Percentiles rank a stretch among this genome's conserved stretches.
Conservation (phyloP, 2,888 invertebrate genomes). For the Notodonta dromedarius region DNA sequence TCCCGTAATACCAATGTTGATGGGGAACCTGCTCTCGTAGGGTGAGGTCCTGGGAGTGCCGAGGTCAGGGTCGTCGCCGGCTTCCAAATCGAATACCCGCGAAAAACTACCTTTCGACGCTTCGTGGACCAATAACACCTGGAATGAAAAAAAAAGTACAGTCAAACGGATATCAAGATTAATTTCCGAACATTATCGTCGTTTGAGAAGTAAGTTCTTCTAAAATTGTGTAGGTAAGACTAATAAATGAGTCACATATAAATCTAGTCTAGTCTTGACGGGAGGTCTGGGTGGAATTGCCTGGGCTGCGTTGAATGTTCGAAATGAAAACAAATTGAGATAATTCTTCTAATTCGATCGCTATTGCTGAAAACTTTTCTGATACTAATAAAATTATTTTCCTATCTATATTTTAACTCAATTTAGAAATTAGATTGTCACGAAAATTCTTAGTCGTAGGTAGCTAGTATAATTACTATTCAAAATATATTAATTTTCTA, state of each 20-base stretch:
- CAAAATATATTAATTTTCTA: not conserved
- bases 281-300: not conserved
- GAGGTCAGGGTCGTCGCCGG: conserved; percentile 93
- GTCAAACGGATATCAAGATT: not conserved
- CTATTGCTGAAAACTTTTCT: not conserved
- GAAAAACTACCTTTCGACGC: conserved; percentile 96
- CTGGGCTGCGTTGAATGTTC: not conserved
- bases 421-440: not conserved
- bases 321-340: not conserved
- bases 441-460: not conserved
- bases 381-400: not conserved
- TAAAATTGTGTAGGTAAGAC: too few relatives aligned
- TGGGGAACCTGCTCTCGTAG: conserved; percentile 96
- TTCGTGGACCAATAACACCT: conserved; percentile 95
- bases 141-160: conserved; percentile 38
- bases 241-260: too few relatives aligned
- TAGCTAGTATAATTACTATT: not conserved
- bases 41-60: conserved; percentile 92
- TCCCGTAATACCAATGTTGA: conserved; percentile 97
- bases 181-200: too few relatives aligned
- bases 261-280: not conserved
- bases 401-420: not conserved
- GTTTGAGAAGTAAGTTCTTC: too few relatives aligned
- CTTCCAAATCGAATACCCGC: conserved; percentile 96
- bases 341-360: not conserved